Evolutionary conservation across 2,113 vertebrate species (phyloP).

Genomic region (Columba janthina): DNA sequence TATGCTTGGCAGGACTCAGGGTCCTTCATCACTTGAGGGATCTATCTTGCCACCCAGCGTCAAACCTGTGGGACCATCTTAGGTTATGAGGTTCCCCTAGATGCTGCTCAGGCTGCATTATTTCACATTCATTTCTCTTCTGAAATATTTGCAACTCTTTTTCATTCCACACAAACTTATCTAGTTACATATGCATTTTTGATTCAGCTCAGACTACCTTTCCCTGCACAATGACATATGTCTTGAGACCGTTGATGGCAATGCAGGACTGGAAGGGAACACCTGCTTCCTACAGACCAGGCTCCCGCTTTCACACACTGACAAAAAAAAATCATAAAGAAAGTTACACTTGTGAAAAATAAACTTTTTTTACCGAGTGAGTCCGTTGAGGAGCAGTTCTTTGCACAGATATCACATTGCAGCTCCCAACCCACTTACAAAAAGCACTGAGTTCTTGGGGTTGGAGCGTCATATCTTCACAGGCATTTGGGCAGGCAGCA

Average conservation of each 20-base stretch:
- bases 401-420: not conserved
- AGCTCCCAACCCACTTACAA: fast-evolving
- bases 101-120: not conserved
- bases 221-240: constrained; percentile 17
- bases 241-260: not conserved
- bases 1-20: not conserved
- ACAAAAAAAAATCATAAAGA: not conserved
- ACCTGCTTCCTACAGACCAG: constrained; percentile 33
- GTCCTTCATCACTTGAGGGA: not conserved
- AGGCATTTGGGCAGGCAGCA: not conserved
- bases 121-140: not conserved
- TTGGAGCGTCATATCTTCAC: not conserved
- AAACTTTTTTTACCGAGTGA: not conserved
- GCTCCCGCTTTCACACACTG: not conserved
- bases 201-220: not conserved
- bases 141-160: not conserved
- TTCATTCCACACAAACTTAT: not conserved
- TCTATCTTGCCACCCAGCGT: not conserved
- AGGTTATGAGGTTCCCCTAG: not conserved
- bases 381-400: not conserved
- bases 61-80: not conserved
- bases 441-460: not conserved
- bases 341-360: not conserved
- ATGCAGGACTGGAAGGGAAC: not conserved
- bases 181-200: not conserved